Evolutionary conservation across 92 coral and sea anemone species (phyloP).

Genomic region (Diadumene lineata): DNA sequence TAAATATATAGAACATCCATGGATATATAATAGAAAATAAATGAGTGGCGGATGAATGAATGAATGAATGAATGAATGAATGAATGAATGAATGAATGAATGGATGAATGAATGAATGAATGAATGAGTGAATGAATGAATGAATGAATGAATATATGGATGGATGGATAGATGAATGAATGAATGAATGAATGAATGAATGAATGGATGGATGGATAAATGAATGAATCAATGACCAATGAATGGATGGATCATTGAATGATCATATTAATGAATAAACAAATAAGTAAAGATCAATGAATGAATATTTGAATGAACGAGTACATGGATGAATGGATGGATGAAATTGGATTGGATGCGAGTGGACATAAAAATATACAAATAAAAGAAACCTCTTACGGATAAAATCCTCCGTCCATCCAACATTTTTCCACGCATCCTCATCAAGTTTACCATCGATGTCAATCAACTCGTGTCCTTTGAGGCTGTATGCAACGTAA

Average conservation of each 20-base stretch:
- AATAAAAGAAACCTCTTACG: slow-evolving; percentile 29
- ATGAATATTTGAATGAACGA: not conserved
- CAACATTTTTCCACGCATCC: slow-evolving; percentile 66
- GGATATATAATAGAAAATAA: too few relatives aligned
- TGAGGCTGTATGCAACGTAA: slow-evolving; percentile 69
- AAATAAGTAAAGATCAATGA: not conserved
- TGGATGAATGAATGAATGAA: not conserved
- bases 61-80: not conserved
- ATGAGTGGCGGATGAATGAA: not conserved
- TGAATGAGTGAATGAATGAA: not conserved
- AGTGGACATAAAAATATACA: not conserved
- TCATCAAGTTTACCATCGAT: slow-evolving; percentile 82
- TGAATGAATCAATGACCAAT: not conserved
- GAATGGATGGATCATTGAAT: not conserved
- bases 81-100: not conserved
- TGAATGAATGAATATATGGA: not conserved
- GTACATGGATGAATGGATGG: not conserved
- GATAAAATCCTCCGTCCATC: slow-evolving; percentile 79
- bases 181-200: not conserved
- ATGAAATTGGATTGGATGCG: not conserved
- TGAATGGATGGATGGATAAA: not conserved
- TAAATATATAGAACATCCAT: slow-evolving; percentile 4
- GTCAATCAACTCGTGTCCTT: slow-evolving; percentile 45
- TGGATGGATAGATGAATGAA: not conserved
- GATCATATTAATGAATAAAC: not conserved